phyloP scores from a whole-genome alignment of 2,888 invertebrate species.

The Subacronicta megacephala region DNA sequence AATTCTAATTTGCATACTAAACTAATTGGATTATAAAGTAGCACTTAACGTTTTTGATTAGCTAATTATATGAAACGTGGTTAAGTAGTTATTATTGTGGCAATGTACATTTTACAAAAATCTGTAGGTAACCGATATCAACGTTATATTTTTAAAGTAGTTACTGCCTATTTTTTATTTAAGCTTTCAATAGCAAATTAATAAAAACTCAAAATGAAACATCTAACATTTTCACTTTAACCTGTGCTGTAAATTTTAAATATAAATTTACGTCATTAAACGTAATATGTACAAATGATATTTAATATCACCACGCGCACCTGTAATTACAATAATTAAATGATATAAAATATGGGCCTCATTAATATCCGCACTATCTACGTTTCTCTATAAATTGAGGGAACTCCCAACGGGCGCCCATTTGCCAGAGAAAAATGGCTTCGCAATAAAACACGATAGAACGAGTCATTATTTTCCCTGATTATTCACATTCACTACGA shows the following conservation, averaged over 20 bases:
- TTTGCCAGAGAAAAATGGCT: slow-evolving; percentile 62
- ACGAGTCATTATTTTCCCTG: slow-evolving; percentile 58
- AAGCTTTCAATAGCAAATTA: too few species aligned
- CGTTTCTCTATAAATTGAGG: slow-evolving; percentile 58
- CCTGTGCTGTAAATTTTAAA: too few species aligned
- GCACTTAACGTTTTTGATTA: neutral
- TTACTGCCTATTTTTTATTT: too few species aligned
- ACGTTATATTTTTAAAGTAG: too few species aligned
- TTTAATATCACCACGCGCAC: slow-evolving; percentile 28
- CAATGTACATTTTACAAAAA: too few species aligned
- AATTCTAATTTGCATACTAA: slow-evolving; percentile 2
- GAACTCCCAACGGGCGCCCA: slow-evolving; percentile 58
- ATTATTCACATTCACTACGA: slow-evolving; percentile 54
- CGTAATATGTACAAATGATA: slow-evolving; percentile 10
- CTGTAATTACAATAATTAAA: slow-evolving; percentile 49
- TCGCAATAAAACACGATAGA: slow-evolving; percentile 62
- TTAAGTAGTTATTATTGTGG: too few species aligned
- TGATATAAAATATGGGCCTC: slow-evolving; percentile 44
- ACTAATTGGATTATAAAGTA: neutral
- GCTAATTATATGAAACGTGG: neutral
- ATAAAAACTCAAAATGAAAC: too few species aligned
- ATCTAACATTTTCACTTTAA: too few species aligned
- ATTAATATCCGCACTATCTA: slow-evolving; percentile 57
- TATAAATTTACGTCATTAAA: slow-evolving; percentile 13
- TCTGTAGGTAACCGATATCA: too few species aligned